Conservation (phyloP, 2,888 invertebrate species). For the Cosmopolites sordidus region DNA sequence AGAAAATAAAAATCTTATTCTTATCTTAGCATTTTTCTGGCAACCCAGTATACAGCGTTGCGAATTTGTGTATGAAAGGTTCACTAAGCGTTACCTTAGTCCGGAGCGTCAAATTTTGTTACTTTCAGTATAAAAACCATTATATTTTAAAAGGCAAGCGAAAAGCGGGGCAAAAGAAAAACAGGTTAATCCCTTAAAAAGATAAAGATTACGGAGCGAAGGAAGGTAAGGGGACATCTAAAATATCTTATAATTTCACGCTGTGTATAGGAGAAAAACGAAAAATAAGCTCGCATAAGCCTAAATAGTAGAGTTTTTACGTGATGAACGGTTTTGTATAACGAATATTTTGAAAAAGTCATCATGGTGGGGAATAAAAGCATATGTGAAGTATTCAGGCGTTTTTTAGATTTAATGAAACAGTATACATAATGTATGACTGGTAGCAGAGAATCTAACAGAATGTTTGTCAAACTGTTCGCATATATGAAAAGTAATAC, state of each 20-base stretch:
- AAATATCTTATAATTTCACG: conserved; percentile 14
- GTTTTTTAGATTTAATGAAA: too few relatives aligned
- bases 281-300: too few relatives aligned
- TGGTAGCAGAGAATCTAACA: too few relatives aligned
- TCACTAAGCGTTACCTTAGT: not conserved
- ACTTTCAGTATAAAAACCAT: conserved; percentile 18
- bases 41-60: conserved; percentile 4
- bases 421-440: too few relatives aligned
- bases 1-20: too few relatives aligned
- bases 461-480: too few relatives aligned
- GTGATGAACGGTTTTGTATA: too few relatives aligned
- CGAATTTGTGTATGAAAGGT: not conserved
- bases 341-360: too few relatives aligned
- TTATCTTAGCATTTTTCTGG: conserved; percentile 11
- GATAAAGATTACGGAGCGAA: conserved; percentile 15
- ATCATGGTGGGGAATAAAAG: too few relatives aligned
- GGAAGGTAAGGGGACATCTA: conserved; percentile 7
- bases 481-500: too few relatives aligned
- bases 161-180: conserved; percentile 14
- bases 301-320: too few relatives aligned
- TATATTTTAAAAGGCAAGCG: conserved; percentile 16
- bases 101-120: conserved; percentile 11
- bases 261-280: not conserved
- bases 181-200: conserved; percentile 23
- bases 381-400: too few relatives aligned